Evolutionary conservation across 2,113 vertebrate genomes (phyloP).

Genomic region (Lamprotornis superbus): DNA sequence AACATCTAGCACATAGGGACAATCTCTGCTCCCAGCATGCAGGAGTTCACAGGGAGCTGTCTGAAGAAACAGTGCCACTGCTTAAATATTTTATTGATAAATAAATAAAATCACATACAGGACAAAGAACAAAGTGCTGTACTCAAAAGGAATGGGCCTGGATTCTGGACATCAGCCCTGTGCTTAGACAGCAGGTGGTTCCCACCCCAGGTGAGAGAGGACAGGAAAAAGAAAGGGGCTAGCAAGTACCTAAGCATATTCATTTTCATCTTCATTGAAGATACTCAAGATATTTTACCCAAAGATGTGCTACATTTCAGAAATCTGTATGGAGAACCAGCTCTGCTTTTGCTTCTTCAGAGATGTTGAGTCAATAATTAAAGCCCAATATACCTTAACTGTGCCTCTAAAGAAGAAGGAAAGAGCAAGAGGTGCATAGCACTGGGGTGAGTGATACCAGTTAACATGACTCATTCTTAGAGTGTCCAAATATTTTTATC

Average conservation of each 20-base stretch:
- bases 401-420: neutral
- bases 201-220: neutral
- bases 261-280: neutral
- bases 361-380: neutral
- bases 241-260: neutral
- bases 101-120: neutral
- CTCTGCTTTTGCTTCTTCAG: neutral
- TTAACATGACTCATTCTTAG: neutral
- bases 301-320: neutral
- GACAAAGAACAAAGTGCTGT: neutral
- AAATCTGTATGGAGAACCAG: neutral
- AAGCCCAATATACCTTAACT: neutral
- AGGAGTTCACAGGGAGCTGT: neutral
- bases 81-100: neutral
- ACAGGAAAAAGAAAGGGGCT: neutral
- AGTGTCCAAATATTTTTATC: neutral
- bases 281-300: neutral
- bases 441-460: neutral
- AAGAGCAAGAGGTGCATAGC: neutral
- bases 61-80: neutral
- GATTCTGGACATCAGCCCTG: neutral
- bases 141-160: neutral
- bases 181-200: neutral
- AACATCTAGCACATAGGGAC: neutral
- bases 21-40: neutral